These are phyloP conservation scores for Scomberomorus guttatus DNA, from an alignment of 2,797 vertebrate species.

Conservation along the genomic window DNA sequence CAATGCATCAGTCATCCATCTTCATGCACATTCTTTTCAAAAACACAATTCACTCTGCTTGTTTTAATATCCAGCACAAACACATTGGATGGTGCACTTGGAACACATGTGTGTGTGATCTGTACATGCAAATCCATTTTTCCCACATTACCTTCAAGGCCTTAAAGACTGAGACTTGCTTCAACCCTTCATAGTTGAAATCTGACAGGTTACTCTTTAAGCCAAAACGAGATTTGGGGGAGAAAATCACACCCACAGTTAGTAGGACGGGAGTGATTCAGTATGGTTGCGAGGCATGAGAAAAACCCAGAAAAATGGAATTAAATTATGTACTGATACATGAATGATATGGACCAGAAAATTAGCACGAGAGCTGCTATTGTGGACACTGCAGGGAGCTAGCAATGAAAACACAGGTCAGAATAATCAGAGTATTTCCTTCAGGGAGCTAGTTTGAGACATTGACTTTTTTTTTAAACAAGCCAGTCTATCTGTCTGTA, in stretches of 20 bases:
- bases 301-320: slow-evolving; percentile 22
- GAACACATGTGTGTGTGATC: slow-evolving; percentile 52
- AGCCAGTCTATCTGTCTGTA: slow-evolving; percentile 38
- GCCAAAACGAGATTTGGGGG: slow-evolving; percentile 83
- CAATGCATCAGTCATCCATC: slow-evolving; percentile 33
- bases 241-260: slow-evolving; percentile 91
- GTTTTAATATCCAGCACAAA: slow-evolving; percentile 40
- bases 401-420: slow-evolving; percentile 37
- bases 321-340: slow-evolving; percentile 16
- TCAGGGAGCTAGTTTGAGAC: slow-evolving; percentile 17
- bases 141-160: slow-evolving; percentile 94
- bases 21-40: slow-evolving; percentile 58
- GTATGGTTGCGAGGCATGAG: slow-evolving; percentile 45
- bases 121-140: slow-evolving; percentile 70
- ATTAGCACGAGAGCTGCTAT: slow-evolving; percentile 7
- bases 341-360: slow-evolving; percentile 18
- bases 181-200: slow-evolving; percentile 94
- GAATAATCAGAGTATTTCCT: slow-evolving; percentile 48
- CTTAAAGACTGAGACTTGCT: slow-evolving; percentile 96
- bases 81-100: slow-evolving; percentile 52
- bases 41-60: neutral
- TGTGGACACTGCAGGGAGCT: slow-evolving; percentile 15
- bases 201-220: slow-evolving; percentile 97
- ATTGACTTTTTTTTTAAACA: slow-evolving; percentile 33
- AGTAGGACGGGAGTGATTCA: slow-evolving; percentile 78